Percentiles rank a stretch among this genome's conserved stretches.
Conservation (phyloP, 2,797 vertebrate species). For the Sphenopsis melanotis region DNA sequence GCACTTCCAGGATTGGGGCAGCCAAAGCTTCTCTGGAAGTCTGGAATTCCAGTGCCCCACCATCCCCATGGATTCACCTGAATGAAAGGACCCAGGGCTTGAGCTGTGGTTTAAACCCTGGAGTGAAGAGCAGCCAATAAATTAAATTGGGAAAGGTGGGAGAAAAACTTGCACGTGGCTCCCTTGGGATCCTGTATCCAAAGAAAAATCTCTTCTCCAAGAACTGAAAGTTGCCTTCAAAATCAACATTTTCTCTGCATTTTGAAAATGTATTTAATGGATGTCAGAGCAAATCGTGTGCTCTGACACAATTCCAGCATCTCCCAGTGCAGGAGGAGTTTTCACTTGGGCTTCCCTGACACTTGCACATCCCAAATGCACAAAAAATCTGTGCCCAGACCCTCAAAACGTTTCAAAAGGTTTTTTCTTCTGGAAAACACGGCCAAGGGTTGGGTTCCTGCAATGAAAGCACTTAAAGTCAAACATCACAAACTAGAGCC, state of each 20-base stretch:
- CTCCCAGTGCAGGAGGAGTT: background rate
- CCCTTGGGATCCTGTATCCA: fast-evolving
- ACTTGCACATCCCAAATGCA: background rate
- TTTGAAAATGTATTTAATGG: background rate
- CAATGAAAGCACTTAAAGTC: fast-evolving
- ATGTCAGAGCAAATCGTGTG: background rate
- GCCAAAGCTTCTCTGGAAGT: background rate
- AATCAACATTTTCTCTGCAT: fast-evolving
- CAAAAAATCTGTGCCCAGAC: fast-evolving
- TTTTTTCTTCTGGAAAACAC: too few species aligned
- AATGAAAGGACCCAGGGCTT: too few species aligned
- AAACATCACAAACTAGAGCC: fast-evolving
- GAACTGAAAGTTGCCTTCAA: background rate
- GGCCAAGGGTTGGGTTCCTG: background rate
- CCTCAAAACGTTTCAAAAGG: fast-evolving
- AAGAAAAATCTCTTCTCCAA: background rate
- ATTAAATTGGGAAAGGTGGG: background rate
- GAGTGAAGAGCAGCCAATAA: background rate
- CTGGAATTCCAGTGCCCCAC: background rate
- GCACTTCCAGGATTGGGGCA: background rate
- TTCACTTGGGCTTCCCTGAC: background rate
- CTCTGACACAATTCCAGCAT: fast-evolving
- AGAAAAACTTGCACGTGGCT: fast-evolving
- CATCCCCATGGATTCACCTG: background rate
- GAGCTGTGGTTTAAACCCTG: background rate